Evolutionary conservation across 2,113 vertebrate genomes (phyloP), one percentile per base, ranked within the genome.

Genomic region (Stigmatopora argus): DNA sequence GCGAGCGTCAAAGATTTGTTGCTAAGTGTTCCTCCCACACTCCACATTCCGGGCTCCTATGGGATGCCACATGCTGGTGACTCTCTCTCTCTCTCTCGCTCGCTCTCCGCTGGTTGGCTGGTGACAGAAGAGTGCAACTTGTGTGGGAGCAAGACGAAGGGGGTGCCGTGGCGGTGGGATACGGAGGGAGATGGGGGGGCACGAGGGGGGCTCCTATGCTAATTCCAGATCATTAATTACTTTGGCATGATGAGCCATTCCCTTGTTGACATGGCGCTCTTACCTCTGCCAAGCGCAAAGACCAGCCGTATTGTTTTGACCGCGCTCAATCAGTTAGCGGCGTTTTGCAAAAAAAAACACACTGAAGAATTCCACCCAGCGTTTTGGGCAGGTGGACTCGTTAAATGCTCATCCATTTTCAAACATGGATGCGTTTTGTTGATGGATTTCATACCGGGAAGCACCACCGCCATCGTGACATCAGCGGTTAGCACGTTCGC

Each of bases 11-110:
- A 78, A 60, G 65, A 73, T 70, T 79, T 75, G 85, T 76, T 73
- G 80, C 81, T 19, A 83, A 90, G 86, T 82, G 80, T 84, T 89
- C 83, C 85, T 85, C 89, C 89, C 87, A 89, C 90, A 80, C 85
- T 72, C 69, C 61, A 80, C 85, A 85, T 88, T 86, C 86, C 88
- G 66, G 83, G 79, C 77, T 80, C 77, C 78, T 80, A 65, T 72
- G 83, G 75, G 83, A 87, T 79, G 79, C 85, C 82, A 77, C 83
- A 82, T 82, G 81, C 82, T 80, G 83, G 73, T 83, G 83, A 68
- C 77, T 82, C 69, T 19, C 65, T 74, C 71, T 69, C 72, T n/a
- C n/a, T n/a, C n/a, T n/a, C n/a, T n/a, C n/a, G n/a, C n/a, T n/a
- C n/a, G 65, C 74, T 58, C 70, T 78, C 66, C 45, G 53, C 69